Conservation (phyloP, 2,888 invertebrate genomes). For the Leptinotarsa tumamoca region DNA sequence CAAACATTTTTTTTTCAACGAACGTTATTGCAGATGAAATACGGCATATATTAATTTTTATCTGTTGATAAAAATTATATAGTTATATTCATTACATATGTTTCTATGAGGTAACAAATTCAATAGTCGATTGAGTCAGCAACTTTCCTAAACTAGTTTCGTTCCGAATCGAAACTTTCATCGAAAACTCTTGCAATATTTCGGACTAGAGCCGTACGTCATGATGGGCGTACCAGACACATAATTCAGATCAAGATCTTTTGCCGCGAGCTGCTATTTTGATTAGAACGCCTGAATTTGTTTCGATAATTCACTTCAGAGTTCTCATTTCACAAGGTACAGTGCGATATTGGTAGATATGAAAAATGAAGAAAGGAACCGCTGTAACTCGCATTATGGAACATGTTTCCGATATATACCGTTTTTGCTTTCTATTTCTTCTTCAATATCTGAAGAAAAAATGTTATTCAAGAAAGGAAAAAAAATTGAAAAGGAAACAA, state of each 20-base stretch:
- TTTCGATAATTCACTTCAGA: neutral
- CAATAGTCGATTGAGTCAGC: neutral
- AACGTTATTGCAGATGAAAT: too few relatives aligned
- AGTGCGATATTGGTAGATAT: too few relatives aligned
- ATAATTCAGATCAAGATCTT: slow-evolving; percentile 5
- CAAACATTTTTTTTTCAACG: too few relatives aligned
- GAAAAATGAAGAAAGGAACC: too few relatives aligned
- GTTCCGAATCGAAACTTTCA: neutral
- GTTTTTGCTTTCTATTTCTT: too few relatives aligned
- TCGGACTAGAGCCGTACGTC: neutral
- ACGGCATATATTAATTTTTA: too few relatives aligned
- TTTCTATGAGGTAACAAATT: neutral
- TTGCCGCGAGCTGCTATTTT: neutral
- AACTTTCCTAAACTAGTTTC: neutral
- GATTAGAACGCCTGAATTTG: neutral
- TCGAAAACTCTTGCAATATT: slow-evolving; percentile 1
- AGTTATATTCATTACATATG: neutral
- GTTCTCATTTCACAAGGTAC: too few relatives aligned
- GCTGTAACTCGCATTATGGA: too few relatives aligned
- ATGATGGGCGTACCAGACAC: neutral
- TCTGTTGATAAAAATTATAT: neutral
- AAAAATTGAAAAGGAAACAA: too few relatives aligned
- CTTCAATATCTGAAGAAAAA: too few relatives aligned
- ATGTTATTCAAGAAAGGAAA: too few relatives aligned
- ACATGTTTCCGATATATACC: too few relatives aligned